phyloP scores from a whole-genome alignment of 2,888 invertebrate genomes.

The Dilophus febrilis region DNA sequence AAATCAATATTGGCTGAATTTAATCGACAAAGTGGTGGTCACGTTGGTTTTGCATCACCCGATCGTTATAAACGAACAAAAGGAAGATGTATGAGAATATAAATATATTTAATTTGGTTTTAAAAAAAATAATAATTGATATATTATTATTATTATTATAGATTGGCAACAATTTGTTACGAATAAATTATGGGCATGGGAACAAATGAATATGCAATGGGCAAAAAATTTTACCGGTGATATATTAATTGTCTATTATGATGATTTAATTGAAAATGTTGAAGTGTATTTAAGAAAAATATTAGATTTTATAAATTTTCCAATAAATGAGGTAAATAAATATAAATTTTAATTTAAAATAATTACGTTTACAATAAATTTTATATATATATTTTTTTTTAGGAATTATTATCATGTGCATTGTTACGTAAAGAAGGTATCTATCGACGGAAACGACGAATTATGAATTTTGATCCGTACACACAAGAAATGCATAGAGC shows the following conservation, averaged over 20 bases:
- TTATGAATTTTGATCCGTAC: conserved; percentile 51
- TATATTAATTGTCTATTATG: conserved; percentile 52
- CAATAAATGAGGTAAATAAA: conserved; percentile 33
- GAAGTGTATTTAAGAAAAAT: conserved; percentile 38
- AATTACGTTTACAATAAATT: not conserved
- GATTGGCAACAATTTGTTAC: conserved; percentile 57
- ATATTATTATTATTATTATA: conserved; percentile 22
- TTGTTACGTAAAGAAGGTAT: conserved; percentile 49
- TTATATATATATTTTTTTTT: conserved; percentile 7
- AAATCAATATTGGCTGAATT: conserved; percentile 56
- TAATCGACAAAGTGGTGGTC: conserved; percentile 63
- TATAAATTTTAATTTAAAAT: not conserved
- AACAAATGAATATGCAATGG: conserved; percentile 52
- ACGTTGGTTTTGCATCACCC: conserved; percentile 59
- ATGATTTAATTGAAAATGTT: conserved; percentile 44
- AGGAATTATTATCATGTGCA: conserved; percentile 41
- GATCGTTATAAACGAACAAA: conserved; percentile 43
- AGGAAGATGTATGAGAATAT: conserved; percentile 35
- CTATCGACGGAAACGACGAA: conserved; percentile 48
- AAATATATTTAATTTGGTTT: not conserved
- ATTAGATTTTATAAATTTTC: conserved; percentile 39
- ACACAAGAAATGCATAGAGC: conserved; percentile 40
- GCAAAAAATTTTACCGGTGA: conserved; percentile 48
- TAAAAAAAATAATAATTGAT: not conserved
- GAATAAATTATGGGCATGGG: conserved; percentile 48